Evolutionary conservation across 2,888 invertebrate genomes (phyloP).

Genomic region (Ditula angustiorana): DNA sequence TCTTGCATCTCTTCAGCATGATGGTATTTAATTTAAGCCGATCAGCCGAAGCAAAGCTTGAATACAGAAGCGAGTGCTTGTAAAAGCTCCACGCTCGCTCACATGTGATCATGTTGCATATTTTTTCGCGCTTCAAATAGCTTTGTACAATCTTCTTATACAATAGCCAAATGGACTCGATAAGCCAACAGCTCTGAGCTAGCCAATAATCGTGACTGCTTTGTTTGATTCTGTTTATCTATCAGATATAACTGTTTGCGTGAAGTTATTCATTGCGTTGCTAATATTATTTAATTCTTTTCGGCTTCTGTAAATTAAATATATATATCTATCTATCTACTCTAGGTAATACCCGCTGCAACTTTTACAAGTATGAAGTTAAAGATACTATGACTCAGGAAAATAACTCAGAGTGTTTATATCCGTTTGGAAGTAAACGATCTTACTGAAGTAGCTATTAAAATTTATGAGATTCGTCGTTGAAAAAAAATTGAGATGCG

Average conservation of each 20-base stretch:
- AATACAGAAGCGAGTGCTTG: conserved; percentile 23
- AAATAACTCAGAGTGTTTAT: conserved; percentile 24
- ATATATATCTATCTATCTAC: not conserved
- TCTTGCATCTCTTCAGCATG: not conserved
- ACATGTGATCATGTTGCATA: conserved; percentile 12
- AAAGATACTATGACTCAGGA: not conserved
- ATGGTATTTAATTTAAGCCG: conserved; percentile 22
- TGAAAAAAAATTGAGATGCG: conserved; percentile 32
- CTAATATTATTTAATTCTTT: not conserved
- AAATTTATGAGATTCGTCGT: conserved; percentile 35
- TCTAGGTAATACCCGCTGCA: not conserved
- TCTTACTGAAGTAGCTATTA: conserved; percentile 30
- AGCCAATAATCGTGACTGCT: not conserved
- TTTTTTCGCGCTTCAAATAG: conserved; percentile 18
- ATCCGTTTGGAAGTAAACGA: conserved; percentile 24
- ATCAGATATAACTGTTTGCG: not conserved
- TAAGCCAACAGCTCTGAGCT: not conserved
- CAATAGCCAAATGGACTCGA: conserved; percentile 5
- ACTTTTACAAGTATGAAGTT: not conserved
- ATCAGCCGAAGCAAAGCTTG: conserved; percentile 18
- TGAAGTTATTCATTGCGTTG: not conserved
- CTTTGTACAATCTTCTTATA: conserved; percentile 5
- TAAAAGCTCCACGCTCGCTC: conserved; percentile 14
- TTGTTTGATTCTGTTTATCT: not conserved
- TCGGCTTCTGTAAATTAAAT: too few relatives aligned